These are phyloP conservation scores for Digitonthophagus gazella DNA, from an alignment of 2,888 invertebrate genomes.

Conservation along the genomic window DNA sequence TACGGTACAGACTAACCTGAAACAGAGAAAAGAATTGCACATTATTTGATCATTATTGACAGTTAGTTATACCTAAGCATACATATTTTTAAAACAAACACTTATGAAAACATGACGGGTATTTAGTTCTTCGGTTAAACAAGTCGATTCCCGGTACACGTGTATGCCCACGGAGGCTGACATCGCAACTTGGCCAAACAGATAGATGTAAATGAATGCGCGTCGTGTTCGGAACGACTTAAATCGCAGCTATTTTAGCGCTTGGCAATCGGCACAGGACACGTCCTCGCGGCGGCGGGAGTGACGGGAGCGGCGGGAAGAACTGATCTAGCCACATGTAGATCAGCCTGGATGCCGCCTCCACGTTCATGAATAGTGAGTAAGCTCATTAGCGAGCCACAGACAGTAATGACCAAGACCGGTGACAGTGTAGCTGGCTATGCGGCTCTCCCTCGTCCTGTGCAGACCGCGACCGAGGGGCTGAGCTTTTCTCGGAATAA, in stretches of 20 bases:
- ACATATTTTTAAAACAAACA: too few species aligned
- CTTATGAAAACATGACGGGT: too few species aligned
- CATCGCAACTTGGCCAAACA: neutral
- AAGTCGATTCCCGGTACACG: too few species aligned
- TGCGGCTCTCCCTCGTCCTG: neutral
- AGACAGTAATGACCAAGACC: slow-evolving; percentile 41
- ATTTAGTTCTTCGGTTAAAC: too few species aligned
- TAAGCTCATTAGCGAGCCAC: slow-evolving; percentile 44
- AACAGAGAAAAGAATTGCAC: too few species aligned
- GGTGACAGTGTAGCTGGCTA: slow-evolving; percentile 27
- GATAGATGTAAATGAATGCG: slow-evolving; percentile 15
- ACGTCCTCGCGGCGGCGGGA: slow-evolving; percentile 8
- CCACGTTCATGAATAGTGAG: slow-evolving; percentile 47
- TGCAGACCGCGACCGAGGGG: neutral
- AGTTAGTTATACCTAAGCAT: too few species aligned
- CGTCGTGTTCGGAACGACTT: slow-evolving; percentile 6
- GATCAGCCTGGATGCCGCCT: slow-evolving; percentile 35
- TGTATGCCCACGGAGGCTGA: neutral
- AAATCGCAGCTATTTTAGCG: slow-evolving; percentile 5
- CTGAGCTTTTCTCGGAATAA: slow-evolving; percentile 22
- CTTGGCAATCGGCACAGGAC: slow-evolving; percentile 12
- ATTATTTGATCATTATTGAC: too few species aligned
- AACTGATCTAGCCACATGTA: slow-evolving; percentile 16
- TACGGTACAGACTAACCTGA: too few species aligned
- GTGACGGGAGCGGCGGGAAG: neutral